Percentiles rank a stretch among this genome's conserved stretches.
phyloP scores from a whole-genome alignment of 2,888 invertebrate genomes.

The Suillia variegata region DNA sequence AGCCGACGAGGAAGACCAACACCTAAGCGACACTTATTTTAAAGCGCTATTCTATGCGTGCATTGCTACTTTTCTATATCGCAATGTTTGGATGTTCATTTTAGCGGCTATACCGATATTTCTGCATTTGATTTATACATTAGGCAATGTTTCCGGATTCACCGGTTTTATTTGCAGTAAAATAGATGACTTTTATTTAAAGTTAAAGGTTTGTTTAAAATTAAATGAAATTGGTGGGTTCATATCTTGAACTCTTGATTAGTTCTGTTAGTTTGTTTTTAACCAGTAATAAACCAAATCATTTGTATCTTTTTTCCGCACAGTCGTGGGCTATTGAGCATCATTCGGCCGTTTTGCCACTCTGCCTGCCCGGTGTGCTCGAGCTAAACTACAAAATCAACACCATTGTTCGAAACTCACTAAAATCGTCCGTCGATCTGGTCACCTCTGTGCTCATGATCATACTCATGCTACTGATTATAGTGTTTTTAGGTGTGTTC shows the following conservation, averaged over 20 bases:
- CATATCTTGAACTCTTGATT: too few relatives aligned
- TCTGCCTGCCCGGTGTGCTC: constrained; percentile 77
- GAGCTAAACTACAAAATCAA: constrained; percentile 73
- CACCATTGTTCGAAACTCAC: constrained; percentile 66
- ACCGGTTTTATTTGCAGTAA: constrained; percentile 47
- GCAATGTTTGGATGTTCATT: constrained; percentile 81
- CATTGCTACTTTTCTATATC: constrained; percentile 82
- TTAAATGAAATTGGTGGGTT: not conserved
- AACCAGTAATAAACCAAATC: not conserved
- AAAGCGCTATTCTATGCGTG: constrained; percentile 83
- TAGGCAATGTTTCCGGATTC: constrained; percentile 52
- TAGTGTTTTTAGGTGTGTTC: constrained; percentile 80
- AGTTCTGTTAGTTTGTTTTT: not conserved
- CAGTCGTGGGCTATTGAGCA: constrained; percentile 64
- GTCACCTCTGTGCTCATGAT: constrained; percentile 87
- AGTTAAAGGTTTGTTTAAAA: constrained; percentile 43
- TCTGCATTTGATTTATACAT: constrained; percentile 49
- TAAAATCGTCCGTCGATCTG: constrained; percentile 81
- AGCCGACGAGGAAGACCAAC: constrained; percentile 55
- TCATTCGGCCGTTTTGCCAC: constrained; percentile 72
- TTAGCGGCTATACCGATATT: constrained; percentile 76
- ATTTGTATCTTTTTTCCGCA: constrained; percentile 46
- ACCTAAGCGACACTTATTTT: constrained; percentile 73
- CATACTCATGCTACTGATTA: constrained; percentile 79
- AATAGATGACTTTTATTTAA: constrained; percentile 40